Conservation (phyloP, 2,113 vertebrate species). For the Crotalus helleri region DNA sequence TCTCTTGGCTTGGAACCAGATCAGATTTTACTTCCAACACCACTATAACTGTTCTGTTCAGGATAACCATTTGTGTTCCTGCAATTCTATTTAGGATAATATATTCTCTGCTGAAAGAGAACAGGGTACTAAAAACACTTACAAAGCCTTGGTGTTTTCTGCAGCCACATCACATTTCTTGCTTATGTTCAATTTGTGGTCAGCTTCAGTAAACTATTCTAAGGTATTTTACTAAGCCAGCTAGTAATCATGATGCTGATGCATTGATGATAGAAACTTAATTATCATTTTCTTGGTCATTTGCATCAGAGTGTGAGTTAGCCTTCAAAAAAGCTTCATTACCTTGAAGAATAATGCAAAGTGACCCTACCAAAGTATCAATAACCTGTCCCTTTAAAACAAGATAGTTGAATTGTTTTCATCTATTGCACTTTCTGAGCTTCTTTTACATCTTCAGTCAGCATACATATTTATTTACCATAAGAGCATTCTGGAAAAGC, state of each 20-base stretch:
- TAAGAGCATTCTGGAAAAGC: neutral
- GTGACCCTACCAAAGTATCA: neutral
- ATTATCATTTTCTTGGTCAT: neutral
- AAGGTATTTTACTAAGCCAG: neutral
- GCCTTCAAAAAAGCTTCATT: neutral
- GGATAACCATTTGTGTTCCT: neutral
- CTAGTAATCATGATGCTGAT: neutral
- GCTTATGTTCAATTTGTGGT: neutral
- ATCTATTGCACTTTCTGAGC: neutral
- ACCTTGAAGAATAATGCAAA: neutral
- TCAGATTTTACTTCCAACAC: too few species aligned
- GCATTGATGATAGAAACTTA: neutral
- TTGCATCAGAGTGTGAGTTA: neutral
- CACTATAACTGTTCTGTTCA: neutral
- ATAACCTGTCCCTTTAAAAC: neutral
- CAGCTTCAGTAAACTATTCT: neutral
- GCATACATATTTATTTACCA: neutral
- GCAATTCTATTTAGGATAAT: neutral
- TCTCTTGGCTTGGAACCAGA: too few species aligned
- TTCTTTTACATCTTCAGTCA: neutral
- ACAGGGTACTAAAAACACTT: neutral
- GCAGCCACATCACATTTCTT: neutral
- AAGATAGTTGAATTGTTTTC: neutral
- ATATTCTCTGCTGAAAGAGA: neutral
- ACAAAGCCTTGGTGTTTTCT: neutral